Evolutionary conservation across 1,140 invertebrate genomes (phyloP).

Genomic region (Radopholus similis): DNA sequence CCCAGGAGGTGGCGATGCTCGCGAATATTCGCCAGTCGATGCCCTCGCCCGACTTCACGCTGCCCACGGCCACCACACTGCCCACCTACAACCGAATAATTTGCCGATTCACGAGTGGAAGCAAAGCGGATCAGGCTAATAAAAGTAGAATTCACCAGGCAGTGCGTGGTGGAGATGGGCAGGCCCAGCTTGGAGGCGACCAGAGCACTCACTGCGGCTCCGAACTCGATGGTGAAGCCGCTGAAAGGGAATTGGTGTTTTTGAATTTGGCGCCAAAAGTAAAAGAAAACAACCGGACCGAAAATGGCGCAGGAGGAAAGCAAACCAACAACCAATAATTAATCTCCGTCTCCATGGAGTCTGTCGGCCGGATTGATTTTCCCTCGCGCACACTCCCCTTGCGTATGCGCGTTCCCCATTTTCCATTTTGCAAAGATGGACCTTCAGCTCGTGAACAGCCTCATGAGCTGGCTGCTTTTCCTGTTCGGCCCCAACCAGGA

Average conservation of each 20-base stretch:
- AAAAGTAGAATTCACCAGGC: constrained; percentile 71
- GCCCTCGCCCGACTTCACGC: constrained; percentile 46
- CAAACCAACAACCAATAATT: no score
- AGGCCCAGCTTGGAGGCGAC: constrained; percentile 89
- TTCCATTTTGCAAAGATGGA: no score
- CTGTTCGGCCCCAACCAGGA: no score
- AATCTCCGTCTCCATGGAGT: no score
- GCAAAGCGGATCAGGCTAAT: neutral
- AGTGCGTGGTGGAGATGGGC: constrained; percentile 94
- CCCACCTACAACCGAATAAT: constrained; percentile 20
- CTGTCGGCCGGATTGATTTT: no score
- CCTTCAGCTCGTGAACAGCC: no score
- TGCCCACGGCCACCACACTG: constrained; percentile 49
- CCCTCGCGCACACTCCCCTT: no score
- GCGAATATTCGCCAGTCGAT: constrained; percentile 63
- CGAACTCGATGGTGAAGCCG: constrained; percentile 57
- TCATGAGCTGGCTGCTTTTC: no score
- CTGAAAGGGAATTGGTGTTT: constrained; percentile 74
- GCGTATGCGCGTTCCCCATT: no score
- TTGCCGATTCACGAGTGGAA: neutral
- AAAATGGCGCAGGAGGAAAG: no score
- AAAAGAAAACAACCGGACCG: no score
- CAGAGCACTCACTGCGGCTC: constrained; percentile 72
- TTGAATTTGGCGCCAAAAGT: no score
- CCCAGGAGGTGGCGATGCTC: constrained; percentile 91